Evolutionary conservation across 2,113 vertebrate species (phyloP).

Genomic region (Ammodytes dubius): DNA sequence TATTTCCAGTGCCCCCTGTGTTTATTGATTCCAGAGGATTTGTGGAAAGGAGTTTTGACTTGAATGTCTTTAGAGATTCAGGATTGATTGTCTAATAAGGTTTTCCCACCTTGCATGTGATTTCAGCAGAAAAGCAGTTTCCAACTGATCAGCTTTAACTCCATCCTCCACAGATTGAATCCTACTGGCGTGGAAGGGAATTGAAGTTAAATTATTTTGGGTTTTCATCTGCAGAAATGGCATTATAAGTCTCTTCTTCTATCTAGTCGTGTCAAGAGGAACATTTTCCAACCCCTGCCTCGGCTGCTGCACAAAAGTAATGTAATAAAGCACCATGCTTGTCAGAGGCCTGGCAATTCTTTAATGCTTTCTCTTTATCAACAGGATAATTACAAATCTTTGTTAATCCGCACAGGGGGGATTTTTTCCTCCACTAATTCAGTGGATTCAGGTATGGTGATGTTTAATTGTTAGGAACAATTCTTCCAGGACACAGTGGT

Average conservation of each 20-base stretch:
- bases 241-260: conserved; percentile 13
- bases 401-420: not conserved
- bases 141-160: conserved; percentile 16
- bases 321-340: conserved; percentile 31
- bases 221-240: conserved; percentile 25
- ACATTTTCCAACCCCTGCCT: conserved; percentile 36
- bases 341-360: conserved; percentile 19
- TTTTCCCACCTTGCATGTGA: conserved; percentile 2
- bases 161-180: conserved; percentile 23
- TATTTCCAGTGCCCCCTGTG: not conserved
- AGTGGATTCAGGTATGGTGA: not conserved
- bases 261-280: conserved; percentile 36
- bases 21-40: conserved; percentile 58
- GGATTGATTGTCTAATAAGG: conserved; percentile 45
- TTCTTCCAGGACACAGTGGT: conserved; percentile 19
- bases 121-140: conserved; percentile 35
- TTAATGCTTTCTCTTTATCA: conserved; percentile 17
- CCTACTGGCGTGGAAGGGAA: not conserved
- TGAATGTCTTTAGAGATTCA: conserved; percentile 1
- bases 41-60: conserved; percentile 31
- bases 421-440: conserved; percentile 9
- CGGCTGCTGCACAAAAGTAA: conserved; percentile 29
- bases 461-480: conserved; percentile 1
- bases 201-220: conserved; percentile 41
- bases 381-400: conserved; percentile 31